phyloP scores from a whole-genome alignment of 2,888 invertebrate genomes.

The Meloe dianella region DNA sequence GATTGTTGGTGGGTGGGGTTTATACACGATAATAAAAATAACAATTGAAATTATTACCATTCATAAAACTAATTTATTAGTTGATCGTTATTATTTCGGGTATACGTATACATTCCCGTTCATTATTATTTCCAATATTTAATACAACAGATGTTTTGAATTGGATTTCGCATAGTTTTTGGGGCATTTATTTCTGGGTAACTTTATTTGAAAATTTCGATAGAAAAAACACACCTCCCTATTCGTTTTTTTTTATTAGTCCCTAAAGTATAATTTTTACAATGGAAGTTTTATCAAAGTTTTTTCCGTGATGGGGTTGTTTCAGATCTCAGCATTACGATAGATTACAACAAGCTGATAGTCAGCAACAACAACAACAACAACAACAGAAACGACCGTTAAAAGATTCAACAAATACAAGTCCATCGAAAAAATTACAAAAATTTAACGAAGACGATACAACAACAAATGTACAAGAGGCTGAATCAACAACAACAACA shows the following conservation, averaged over 20 bases:
- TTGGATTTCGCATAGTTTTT: constrained; percentile 1
- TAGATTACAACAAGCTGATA: constrained; percentile 63
- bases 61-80: not conserved
- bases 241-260: constrained; percentile 18
- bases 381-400: constrained; percentile 58
- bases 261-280: constrained; percentile 23
- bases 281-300: not conserved
- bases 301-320: constrained; percentile 6
- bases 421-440: constrained; percentile 46
- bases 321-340: constrained; percentile 69
- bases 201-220: constrained; percentile 11
- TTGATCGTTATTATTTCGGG: constrained; percentile 19
- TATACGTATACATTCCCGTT: not conserved
- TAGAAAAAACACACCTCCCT: not conserved
- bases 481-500: constrained; percentile 51
- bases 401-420: constrained; percentile 58
- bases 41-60: not conserved
- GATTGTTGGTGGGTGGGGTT: too few relatives aligned
- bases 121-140: not conserved
- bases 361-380: constrained; percentile 53
- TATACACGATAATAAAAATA: too few relatives aligned
- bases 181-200: constrained; percentile 19
- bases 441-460: constrained; percentile 50
- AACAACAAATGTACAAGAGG: constrained; percentile 49
- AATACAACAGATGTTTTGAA: constrained; percentile 24